Percentiles rank a stretch among this genome's conserved stretches.
Conservation (phyloP, 2,888 invertebrate species). For the Octodonta nipae region DNA sequence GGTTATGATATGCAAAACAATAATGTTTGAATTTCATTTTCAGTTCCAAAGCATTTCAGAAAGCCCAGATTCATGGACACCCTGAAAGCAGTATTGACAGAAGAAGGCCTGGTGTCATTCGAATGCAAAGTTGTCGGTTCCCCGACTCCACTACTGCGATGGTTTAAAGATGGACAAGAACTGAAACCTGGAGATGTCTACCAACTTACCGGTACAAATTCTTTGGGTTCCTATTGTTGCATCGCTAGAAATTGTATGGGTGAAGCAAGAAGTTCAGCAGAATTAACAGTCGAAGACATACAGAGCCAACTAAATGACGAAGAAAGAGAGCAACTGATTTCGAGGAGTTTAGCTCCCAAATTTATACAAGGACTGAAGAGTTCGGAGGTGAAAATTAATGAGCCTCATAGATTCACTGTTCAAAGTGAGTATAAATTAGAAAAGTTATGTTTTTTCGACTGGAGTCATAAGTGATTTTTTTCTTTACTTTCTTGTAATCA, state of each 20-base stretch:
- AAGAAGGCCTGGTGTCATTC: slow-evolving; percentile 83
- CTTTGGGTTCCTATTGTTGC: slow-evolving; percentile 77
- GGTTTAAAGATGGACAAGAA: slow-evolving; percentile 89
- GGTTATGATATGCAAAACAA: not conserved
- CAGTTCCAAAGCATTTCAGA: slow-evolving; percentile 80
- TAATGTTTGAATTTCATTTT: too few relatives aligned
- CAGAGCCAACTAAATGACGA: slow-evolving; percentile 80
- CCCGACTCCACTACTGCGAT: slow-evolving; percentile 72
- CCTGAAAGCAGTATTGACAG: slow-evolving; percentile 74
- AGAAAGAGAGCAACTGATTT: slow-evolving; percentile 61
- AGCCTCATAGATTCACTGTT: slow-evolving; percentile 64
- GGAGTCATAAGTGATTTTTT: too few relatives aligned
- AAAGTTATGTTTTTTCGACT: too few relatives aligned
- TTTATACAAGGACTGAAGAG: slow-evolving; percentile 72
- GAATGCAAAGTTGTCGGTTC: slow-evolving; percentile 89
- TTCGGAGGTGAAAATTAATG: slow-evolving; percentile 69
- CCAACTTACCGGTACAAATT: slow-evolving; percentile 80
- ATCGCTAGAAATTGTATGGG: slow-evolving; percentile 86
- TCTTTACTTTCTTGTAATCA: too few relatives aligned
- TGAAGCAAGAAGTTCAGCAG: slow-evolving; percentile 72
- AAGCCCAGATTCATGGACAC: slow-evolving; percentile 84
- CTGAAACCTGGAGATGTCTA: slow-evolving; percentile 85
- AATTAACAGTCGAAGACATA: slow-evolving; percentile 79
- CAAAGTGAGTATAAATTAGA: slow-evolving; percentile 48
- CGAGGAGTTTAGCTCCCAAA: slow-evolving; percentile 68